phyloP scores from a whole-genome alignment of 2,797 vertebrate genomes.

The Harpagifer antarcticus region DNA sequence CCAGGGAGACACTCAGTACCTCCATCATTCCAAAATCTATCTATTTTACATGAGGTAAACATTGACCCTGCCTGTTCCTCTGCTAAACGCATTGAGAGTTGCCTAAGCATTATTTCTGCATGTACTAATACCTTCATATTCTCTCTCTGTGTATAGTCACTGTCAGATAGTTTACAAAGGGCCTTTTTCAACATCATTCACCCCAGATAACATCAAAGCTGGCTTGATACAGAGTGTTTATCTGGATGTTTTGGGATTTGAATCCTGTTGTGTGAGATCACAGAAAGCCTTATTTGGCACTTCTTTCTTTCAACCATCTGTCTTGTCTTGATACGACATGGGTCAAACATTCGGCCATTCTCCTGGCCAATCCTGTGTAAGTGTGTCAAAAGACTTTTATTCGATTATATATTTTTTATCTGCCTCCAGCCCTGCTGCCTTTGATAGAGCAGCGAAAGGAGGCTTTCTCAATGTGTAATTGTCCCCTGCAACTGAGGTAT shows the following conservation, averaged over 20 bases:
- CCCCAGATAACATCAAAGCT: constrained; percentile 42
- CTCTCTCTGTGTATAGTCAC: constrained; percentile 1
- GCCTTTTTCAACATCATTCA: constrained; percentile 23
- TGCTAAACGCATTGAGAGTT: neutral
- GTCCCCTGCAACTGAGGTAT: constrained; percentile 55
- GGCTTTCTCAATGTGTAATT: constrained; percentile 58
- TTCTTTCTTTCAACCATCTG: constrained; percentile 49
- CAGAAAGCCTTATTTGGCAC: constrained; percentile 53
- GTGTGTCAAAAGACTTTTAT: constrained; percentile 43
- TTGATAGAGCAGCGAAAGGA: constrained; percentile 60
- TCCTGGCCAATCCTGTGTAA: constrained; percentile 22
- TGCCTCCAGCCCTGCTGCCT: constrained; percentile 67
- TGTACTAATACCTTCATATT: constrained; percentile 2
- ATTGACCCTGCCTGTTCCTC: constrained; percentile 1
- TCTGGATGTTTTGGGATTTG: constrained; percentile 35
- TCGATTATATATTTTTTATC: constrained; percentile 70
- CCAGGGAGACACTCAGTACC: neutral
- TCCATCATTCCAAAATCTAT: constrained; percentile 5
- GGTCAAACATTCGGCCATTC: constrained; percentile 41
- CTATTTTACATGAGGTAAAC: constrained; percentile 3
- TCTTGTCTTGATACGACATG: constrained; percentile 35
- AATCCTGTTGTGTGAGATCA: constrained; percentile 51
- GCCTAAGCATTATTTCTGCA: neutral
- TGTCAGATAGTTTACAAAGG: constrained; percentile 23
- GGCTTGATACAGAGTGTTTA: constrained; percentile 37